Evolutionary conservation across 2,888 invertebrate genomes (phyloP), one percentile per base, ranked within the genome.

Genomic region (Nomada ferruginata): DNA sequence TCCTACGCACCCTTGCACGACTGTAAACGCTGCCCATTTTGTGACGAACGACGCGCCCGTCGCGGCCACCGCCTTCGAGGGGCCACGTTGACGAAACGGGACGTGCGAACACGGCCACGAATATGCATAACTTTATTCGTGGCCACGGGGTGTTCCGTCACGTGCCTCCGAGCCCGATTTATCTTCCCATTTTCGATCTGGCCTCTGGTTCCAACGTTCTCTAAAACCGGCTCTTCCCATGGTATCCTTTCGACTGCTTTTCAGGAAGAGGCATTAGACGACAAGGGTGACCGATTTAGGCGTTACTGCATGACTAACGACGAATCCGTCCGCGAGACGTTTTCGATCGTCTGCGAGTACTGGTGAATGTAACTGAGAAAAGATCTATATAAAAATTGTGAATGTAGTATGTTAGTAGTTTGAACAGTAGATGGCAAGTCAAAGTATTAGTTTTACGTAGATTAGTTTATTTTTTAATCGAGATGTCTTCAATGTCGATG

Each of bases 1-100:
- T 79, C 50, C 68, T 79, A 20, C 42, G 50, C 44, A 36, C 63
- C 64, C 68, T 83, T 75, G 42, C 66, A 65, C 74, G 68, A 15
- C 63, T 66, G 36, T 47, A 11, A 36, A 15, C 10, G 47, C 47
- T 47, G 15, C 47, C 47, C 15, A 47, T 47, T 36, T 36, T 47
- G 47, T 3, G 47, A 47, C 0, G 47, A 47, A 47, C 47, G 15
- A 47, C 15, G 3, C 15, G 11, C n/a, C 15, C 23, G 63, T 52
- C 11, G 13, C 20, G 26, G 13, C 29, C 15, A 55, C 11, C 13
- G 61, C n/a, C 36, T 53, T 0, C 57, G 44, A n/a, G 1, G n/a
- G 29, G 15, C 15, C 59, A 15, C 9, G 15, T 44, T 3, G 10
- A 20, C n/a, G 10, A 26, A 57, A 69, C 4, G 36, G 36, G 26